Conservation (phyloP, 2,113 vertebrate genomes). For the Sclerurus mexicanus region DNA sequence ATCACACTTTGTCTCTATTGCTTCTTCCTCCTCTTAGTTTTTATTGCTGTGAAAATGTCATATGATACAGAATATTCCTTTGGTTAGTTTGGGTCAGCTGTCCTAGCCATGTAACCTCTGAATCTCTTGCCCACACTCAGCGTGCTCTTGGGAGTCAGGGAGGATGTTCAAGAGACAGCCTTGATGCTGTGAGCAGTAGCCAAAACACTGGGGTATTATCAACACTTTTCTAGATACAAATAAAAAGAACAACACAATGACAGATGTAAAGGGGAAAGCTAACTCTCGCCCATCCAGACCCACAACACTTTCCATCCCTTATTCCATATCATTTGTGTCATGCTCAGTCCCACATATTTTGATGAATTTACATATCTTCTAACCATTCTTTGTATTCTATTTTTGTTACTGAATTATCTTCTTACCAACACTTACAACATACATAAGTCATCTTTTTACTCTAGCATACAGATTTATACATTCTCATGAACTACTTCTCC, state of each 20-base stretch:
- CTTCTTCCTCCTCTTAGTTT: background rate
- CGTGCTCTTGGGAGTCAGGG: no score
- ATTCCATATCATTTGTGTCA: background rate
- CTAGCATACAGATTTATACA: background rate
- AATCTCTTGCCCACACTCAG: background rate
- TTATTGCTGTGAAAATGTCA: background rate
- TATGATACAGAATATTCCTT: background rate
- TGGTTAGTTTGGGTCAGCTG: background rate
- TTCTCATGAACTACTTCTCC: background rate
- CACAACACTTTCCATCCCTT: background rate
- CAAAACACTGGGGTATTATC: background rate
- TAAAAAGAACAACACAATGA: background rate
- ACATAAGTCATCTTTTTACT: background rate
- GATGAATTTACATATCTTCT: background rate
- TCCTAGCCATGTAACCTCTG: background rate
- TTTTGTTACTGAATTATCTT: background rate
- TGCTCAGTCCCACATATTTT: background rate
- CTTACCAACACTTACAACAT: background rate
- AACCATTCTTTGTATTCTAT: background rate
- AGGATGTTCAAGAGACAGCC: background rate
- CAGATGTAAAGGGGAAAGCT: rapidly evolving
- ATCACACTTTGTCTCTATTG: background rate
- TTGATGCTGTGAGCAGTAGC: background rate
- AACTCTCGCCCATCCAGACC: background rate
- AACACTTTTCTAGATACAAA: background rate